Base-by-base conservation (phyloP, 2,797 vertebrate species). In the Melanogrammus aeglefinus region DNA sequence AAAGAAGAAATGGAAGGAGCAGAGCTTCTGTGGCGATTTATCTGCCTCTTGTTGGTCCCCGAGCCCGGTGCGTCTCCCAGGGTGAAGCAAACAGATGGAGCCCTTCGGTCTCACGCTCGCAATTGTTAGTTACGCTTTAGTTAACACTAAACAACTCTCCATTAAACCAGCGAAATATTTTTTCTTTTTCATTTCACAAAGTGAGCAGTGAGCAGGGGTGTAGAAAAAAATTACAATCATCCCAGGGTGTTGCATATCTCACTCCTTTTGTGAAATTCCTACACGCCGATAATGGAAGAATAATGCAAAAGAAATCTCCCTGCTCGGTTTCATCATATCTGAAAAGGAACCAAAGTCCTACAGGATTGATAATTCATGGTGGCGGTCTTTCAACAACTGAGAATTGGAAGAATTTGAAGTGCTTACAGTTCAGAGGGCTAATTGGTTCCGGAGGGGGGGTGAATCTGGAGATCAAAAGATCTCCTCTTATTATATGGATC, bases 391-490 rank as follows among this genome's bases (percentile, higher is more conserved):
- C 80, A 86, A 81, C 90, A 88, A 78, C 75, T 86, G 88, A 88
- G 84, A 78, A 18, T 76, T 72, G 75, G 80, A 82, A 82, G 80
- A 85, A 82, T 83, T 83, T 84, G 78, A 90, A 90, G 86, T 82
- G 87, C 90, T 86, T 82, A 86, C 85, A 75, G 83, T 81, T 85
- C 87, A 81, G 84, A 76, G 9, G 82, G 84, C 85, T 91, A 86
- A 92, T 94, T 91, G 89, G 84, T 89, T 84, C 88, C 86, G 86
- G 85, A 73, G 85, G 88, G 89, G 16, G 24, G 63, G 24, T 27
- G 63, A 27, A 27, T 27, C n/a, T 69, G 24, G 82, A 90, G 88
- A 92, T 92, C 89, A 92, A 90, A 92, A 85, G 76, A 29, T 63
- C 77, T 73, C 44, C 71, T 79, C 82, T 88, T 87, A 89, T 89